Evolutionary conservation across 2,113 vertebrate genomes (phyloP).

Genomic region (Triplophysa tibetana): DNA sequence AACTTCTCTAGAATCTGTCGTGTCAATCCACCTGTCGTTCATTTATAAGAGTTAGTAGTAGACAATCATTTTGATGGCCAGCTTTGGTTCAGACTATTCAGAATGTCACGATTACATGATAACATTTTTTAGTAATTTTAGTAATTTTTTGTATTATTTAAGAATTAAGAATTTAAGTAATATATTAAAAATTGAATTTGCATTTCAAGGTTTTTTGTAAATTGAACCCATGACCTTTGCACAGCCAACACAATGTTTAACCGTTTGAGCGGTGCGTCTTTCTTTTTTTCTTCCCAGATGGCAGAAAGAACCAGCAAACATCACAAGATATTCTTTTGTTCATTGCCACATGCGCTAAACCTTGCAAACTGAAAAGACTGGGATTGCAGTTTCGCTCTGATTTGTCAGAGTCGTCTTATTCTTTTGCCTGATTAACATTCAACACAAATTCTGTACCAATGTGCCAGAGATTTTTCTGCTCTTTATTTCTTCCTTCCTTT

Average conservation of each 20-base stretch:
- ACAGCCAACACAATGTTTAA: neutral
- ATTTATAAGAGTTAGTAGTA: too few species aligned
- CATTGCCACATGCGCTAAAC: neutral
- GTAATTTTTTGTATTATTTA: too few species aligned
- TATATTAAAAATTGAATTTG: too few species aligned
- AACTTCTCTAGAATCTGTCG: too few species aligned
- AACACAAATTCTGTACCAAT: conserved; percentile 19
- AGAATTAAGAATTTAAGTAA: too few species aligned
- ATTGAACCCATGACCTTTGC: too few species aligned
- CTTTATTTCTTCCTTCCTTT: conserved; percentile 16
- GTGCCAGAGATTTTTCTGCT: conserved; percentile 14
- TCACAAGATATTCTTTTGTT: neutral
- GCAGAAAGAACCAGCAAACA: neutral
- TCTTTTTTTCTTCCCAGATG: neutral
- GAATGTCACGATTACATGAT: too few species aligned
- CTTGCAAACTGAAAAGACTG: conserved; percentile 2
- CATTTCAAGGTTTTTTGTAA: too few species aligned
- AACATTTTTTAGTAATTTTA: too few species aligned
- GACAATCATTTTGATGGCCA: too few species aligned
- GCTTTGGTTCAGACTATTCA: too few species aligned
- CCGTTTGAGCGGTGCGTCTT: neutral
- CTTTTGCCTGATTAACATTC: conserved; percentile 30
- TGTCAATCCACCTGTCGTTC: too few species aligned
- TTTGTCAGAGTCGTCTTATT: conserved; percentile 4
- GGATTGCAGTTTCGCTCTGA: conserved; percentile 5